Conservation (phyloP, 1,140 invertebrate genomes). For the Lysiphlebus fabarum region DNA sequence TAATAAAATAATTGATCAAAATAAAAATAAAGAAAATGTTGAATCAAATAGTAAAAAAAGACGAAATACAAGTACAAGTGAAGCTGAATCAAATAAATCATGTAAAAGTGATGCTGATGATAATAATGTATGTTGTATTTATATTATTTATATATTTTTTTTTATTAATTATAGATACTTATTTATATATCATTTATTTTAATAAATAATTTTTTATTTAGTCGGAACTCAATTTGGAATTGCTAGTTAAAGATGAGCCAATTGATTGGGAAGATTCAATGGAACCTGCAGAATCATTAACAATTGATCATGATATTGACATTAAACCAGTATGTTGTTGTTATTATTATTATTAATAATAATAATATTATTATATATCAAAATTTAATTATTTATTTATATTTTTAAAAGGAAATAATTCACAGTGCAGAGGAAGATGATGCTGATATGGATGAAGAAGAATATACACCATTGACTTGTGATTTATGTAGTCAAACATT, state of each 20-base stretch:
- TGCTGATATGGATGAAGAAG: slow-evolving; percentile 52
- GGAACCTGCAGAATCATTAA: slow-evolving; percentile 51
- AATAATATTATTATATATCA: background rate
- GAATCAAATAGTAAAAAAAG: slow-evolving; percentile 46
- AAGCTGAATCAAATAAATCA: slow-evolving; percentile 47
- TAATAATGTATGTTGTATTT: slow-evolving; percentile 30
- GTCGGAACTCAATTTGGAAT: slow-evolving; percentile 52
- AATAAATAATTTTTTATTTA: slow-evolving; percentile 27
- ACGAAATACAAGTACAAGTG: slow-evolving; percentile 33
- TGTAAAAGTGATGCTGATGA: slow-evolving; percentile 46
- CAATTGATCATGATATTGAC: slow-evolving; percentile 55
- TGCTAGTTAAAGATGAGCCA: slow-evolving; percentile 67
- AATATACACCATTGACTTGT: slow-evolving; percentile 73
- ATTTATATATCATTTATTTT: too few species aligned
- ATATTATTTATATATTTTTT: too few species aligned
- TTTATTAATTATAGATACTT: background rate
- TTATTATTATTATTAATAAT: background rate
- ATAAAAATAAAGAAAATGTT: slow-evolving; percentile 47
- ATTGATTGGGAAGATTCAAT: slow-evolving; percentile 64
- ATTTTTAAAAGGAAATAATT: slow-evolving; percentile 48
- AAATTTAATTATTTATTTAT: slow-evolving; percentile 8
- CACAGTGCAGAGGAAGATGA: slow-evolving; percentile 53
- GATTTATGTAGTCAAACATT: slow-evolving; percentile 81
- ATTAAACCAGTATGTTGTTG: slow-evolving; percentile 53
- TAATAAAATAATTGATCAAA: slow-evolving; percentile 41